Base-by-base conservation (phyloP, 2,888 invertebrate species). In the Cinara cedri region DNA sequence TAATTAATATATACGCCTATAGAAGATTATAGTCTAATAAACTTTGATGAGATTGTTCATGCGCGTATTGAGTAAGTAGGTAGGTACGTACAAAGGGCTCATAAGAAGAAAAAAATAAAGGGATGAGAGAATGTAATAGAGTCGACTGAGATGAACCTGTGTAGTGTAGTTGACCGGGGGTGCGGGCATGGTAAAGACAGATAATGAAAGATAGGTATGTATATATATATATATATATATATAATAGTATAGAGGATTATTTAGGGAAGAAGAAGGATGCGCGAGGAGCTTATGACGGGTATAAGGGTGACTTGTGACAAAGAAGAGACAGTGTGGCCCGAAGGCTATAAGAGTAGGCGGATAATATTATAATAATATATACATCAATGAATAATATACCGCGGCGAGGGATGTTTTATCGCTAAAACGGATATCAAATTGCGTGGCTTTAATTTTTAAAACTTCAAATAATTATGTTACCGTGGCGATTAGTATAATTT, bases 181-280 rank as follows among this genome's bases (percentile, higher is more conserved):
- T 63, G 63, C 34, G 14, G 51, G 72, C 51, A 11, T 63, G 63
- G 51, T 74, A 42, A 51, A 16, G 42, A 54, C 74, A 63, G 74
- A 74, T 74, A 74, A 74, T 74, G 74, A 74, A 63, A 42, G 63
- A 63, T n/a, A n/a, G n/a, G n/a, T n/a, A n/a, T n/a, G n/a, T n/a
- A n/a, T n/a, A n/a, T n/a, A n/a, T n/a, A n/a, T n/a, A n/a, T n/a
- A n/a, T n/a, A n/a, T n/a, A n/a, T n/a, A n/a, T n/a, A n/a, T n/a
- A n/a, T n/a, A n/a, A n/a, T n/a, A 21, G 42, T 63, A 63, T 42
- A 42, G 16, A 34, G 74, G 63, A 74, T 74, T 63, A 74, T 74
- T 51, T 51, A 9, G 51, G 42, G 63, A 51, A 21, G 51, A 51
- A 16, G 51, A 51, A 21, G 42, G 34, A 42, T n/a, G 51, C 2